Percentiles rank a stretch among this genome's conserved stretches.
These are phyloP conservation scores for Muscina levida DNA, from an alignment of 2,888 invertebrate species.

Conservation along the genomic window DNA sequence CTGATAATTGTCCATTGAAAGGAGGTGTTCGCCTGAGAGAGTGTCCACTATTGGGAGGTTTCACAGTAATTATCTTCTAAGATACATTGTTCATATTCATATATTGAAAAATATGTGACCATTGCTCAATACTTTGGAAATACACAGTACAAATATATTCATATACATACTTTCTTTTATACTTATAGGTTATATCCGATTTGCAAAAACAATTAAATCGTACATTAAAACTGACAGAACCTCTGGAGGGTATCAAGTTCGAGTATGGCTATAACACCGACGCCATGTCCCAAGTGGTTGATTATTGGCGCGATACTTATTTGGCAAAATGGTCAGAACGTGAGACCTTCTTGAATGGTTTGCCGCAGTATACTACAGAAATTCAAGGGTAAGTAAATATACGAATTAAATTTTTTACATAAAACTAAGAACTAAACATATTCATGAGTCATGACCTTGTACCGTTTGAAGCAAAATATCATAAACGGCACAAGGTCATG, in stretches of 20 bases:
- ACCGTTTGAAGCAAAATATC: too few species aligned
- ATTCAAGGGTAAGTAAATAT: constrained; percentile 83
- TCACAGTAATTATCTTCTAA: background rate
- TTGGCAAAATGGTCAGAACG: constrained; percentile 85
- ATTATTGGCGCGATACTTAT: constrained; percentile 90
- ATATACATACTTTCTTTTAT: constrained; percentile 21
- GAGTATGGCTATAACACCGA: constrained; percentile 90
- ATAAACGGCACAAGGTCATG: too few species aligned
- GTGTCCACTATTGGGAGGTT: constrained; percentile 3
- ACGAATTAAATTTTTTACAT: too few species aligned
- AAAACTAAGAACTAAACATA: too few species aligned
- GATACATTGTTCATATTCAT: too few species aligned
- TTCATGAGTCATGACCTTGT: too few species aligned
- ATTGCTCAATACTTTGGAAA: too few species aligned
- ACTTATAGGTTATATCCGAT: constrained; percentile 80
- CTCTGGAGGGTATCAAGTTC: constrained; percentile 86
- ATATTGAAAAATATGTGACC: too few species aligned
- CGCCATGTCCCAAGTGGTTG: constrained; percentile 84
- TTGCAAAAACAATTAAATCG: constrained; percentile 83
- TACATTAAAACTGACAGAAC: constrained; percentile 81
- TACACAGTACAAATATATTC: too few species aligned
- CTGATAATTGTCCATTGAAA: constrained; percentile 4
- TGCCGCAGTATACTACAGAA: constrained; percentile 87
- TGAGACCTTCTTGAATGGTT: constrained; percentile 85
- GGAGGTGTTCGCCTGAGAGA: background rate